phyloP scores from a whole-genome alignment of 2,888 invertebrate species.

The Sussaba pulchella region DNA sequence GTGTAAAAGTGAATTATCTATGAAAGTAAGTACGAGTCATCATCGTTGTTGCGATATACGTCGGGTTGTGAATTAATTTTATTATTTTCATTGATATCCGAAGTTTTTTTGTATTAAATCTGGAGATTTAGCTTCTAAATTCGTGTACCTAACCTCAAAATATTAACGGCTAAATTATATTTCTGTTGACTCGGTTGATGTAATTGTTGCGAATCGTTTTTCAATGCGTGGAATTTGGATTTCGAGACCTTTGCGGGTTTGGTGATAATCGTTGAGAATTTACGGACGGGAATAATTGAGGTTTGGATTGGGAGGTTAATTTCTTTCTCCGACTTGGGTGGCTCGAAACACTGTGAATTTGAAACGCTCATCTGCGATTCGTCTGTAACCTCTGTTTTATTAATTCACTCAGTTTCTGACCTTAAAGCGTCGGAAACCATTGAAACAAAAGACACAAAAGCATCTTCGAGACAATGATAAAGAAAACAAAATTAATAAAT shows the following conservation, averaged over 20 bases:
- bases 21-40: conserved; percentile 52
- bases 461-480: too few species aligned
- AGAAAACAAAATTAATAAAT: too few species aligned
- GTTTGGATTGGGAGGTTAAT: not conserved
- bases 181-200: not conserved
- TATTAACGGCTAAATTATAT: conserved; percentile 8
- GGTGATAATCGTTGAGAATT: not conserved
- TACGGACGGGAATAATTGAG: conserved; percentile 4
- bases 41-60: not conserved
- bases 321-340: not conserved
- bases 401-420: too few species aligned
- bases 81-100: not conserved
- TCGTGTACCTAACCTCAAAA: conserved; percentile 50
- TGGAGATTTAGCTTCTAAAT: not conserved
- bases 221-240: not conserved
- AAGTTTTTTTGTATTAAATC: not conserved
- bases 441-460: not conserved
- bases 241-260: not conserved
- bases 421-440: too few species aligned
- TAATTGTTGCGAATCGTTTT: not conserved
- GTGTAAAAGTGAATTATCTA: conserved; percentile 50
- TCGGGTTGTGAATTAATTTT: not conserved
- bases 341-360: too few species aligned
- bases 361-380: too few species aligned
- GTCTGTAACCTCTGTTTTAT: too few species aligned